Evolutionary conservation across 1,140 invertebrate genomes (phyloP).

Genomic region (Lepidurus arcticus): DNA sequence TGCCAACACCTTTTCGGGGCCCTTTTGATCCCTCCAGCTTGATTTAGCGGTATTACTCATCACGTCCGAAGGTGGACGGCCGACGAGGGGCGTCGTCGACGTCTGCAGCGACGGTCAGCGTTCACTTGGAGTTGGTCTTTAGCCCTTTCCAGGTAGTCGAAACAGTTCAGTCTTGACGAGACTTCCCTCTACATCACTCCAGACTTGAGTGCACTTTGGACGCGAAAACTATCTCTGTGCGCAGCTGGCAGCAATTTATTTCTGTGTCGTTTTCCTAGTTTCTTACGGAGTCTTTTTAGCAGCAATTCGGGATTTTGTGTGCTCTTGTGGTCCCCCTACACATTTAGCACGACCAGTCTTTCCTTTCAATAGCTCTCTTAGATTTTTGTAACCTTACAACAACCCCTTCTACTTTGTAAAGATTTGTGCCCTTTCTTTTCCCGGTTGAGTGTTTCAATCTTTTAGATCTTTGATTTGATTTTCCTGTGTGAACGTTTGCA

Average conservation of each 20-base stretch:
- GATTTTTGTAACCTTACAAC: neutral
- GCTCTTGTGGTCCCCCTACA: neutral
- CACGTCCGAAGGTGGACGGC: constrained; percentile 7
- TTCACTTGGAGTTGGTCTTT: neutral
- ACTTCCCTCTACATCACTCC: neutral
- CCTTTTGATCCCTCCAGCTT: neutral
- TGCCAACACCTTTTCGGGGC: neutral
- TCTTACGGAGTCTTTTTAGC: neutral
- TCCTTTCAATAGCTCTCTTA: neutral
- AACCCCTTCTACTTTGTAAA: too few species aligned
- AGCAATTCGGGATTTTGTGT: neutral
- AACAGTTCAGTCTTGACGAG: neutral
- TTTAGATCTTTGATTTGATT: neutral
- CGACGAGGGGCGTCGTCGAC: neutral
- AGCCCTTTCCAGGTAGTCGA: neutral
- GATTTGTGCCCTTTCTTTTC: neutral
- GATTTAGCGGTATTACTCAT: constrained; percentile 12
- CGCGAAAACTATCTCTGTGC: neutral
- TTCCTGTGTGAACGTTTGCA: constrained; percentile 2
- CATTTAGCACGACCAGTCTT: neutral
- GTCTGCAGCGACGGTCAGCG: neutral
- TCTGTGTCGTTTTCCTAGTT: neutral
- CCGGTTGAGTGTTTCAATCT: neutral
- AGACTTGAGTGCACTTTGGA: neutral
- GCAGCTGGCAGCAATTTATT: neutral